Percentiles rank a stretch among this genome's conserved stretches.
Conservation (phyloP, 2,113 vertebrate genomes). For the Muscicapa adusta region DNA sequence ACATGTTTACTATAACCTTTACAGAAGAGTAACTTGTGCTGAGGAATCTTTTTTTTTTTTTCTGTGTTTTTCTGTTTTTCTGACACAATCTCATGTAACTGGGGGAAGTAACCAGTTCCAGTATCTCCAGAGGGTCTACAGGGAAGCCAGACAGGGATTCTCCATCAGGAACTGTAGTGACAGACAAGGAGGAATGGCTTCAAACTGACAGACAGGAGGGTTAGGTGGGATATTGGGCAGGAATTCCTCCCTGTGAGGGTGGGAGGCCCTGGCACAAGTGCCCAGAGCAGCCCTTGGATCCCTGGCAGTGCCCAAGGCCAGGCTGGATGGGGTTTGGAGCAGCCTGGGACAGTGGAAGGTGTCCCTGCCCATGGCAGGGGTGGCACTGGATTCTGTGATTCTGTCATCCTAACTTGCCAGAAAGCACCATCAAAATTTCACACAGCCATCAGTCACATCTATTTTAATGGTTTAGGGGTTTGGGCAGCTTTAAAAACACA, state of each 20-base stretch:
- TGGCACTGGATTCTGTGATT: neutral
- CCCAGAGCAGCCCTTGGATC: neutral
- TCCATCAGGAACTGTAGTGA: neutral
- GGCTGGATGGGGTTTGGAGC: neutral
- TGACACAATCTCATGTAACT: neutral
- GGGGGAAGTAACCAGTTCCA: neutral
- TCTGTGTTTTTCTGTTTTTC: neutral
- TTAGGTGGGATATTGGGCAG: fast-evolving
- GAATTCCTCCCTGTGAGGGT: neutral
- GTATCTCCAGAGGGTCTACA: neutral
- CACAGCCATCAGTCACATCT: slow-evolving; percentile 4
- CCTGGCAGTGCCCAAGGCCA: neutral
- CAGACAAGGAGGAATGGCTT: neutral
- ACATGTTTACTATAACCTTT: slow-evolving; percentile 78
- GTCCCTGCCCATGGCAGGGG: neutral
- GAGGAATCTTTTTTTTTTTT: slow-evolving; percentile 54
- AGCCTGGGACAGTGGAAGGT: fast-evolving
- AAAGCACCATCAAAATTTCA: slow-evolving; percentile 34
- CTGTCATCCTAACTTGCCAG: neutral
- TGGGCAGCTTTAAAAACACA: slow-evolving; percentile 19
- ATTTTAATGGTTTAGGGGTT: slow-evolving; percentile 40
- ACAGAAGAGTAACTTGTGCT: slow-evolving; percentile 68
- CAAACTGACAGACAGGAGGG: neutral
- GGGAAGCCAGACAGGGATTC: neutral
- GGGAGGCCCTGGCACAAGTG: neutral